Evolutionary conservation across 2,888 invertebrate species (phyloP).

Genomic region (Caenorhabditis imperialis): DNA sequence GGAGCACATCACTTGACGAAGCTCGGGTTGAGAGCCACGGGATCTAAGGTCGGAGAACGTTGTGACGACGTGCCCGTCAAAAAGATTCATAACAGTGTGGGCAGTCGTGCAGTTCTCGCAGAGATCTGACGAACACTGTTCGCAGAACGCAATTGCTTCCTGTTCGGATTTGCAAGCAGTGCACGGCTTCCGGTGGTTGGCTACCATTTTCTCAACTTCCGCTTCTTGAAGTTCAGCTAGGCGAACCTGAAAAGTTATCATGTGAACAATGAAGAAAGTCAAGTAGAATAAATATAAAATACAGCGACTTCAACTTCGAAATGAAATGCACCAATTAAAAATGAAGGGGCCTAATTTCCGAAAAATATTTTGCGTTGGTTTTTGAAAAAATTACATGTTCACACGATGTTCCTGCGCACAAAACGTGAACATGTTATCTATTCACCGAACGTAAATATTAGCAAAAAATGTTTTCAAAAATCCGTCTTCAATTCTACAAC

Average conservation of each 20-base stretch:
- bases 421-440: too few relatives aligned
- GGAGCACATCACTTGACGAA: slow-evolving; percentile 60
- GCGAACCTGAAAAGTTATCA: slow-evolving; percentile 57
- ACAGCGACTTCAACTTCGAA: too few relatives aligned
- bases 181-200: slow-evolving; percentile 80
- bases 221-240: slow-evolving; percentile 55
- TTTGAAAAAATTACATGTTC: too few relatives aligned
- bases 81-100: slow-evolving; percentile 96
- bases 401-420: too few relatives aligned
- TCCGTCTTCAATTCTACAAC: too few relatives aligned
- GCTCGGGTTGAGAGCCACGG: slow-evolving; percentile 44
- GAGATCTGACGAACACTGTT: slow-evolving; percentile 93
- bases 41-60: slow-evolving; percentile 59
- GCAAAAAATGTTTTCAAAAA: too few relatives aligned
- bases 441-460: too few relatives aligned
- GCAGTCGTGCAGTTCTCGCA: slow-evolving; percentile 95
- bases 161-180: slow-evolving; percentile 96
- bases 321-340: too few relatives aligned
- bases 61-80: slow-evolving; percentile 86
- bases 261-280: neutral
- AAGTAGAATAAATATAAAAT: neutral
- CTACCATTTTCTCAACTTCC: slow-evolving; percentile 38
- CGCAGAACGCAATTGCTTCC: slow-evolving; percentile 90
- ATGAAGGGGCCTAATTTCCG: too few relatives aligned
- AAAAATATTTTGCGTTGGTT: too few relatives aligned